phyloP scores from a whole-genome alignment of 2,113 vertebrate species.

The Vulpes lagopus region DNA sequence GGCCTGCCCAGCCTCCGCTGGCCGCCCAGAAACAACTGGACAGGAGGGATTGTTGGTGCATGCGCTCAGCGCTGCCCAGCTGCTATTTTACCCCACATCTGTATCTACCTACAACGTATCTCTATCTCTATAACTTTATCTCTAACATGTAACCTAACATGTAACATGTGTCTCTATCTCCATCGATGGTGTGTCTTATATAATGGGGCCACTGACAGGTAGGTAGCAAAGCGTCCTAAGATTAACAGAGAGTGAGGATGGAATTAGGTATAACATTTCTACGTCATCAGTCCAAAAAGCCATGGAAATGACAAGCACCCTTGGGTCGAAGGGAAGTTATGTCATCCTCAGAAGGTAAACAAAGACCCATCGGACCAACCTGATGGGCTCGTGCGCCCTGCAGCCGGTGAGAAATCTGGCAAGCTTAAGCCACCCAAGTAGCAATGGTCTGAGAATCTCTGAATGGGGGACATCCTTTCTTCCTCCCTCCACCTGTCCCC shows the following conservation, averaged over 20 bases:
- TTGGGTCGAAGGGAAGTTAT: background rate
- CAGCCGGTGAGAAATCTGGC: background rate
- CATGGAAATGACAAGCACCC: background rate
- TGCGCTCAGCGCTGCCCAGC: background rate
- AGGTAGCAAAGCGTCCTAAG: background rate
- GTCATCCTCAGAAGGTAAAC: background rate
- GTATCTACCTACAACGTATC: background rate
- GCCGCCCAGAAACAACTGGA: slow-evolving; percentile 14
- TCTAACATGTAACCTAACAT: background rate
- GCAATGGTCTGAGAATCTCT: background rate
- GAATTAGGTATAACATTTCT: background rate
- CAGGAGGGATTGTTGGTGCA: background rate
- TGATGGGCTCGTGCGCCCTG: no score
- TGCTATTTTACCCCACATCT: background rate
- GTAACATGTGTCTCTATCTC: background rate
- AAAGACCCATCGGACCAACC: background rate
- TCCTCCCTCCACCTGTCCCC: background rate
- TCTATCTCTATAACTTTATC: background rate
- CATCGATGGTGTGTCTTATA: background rate
- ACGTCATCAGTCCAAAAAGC: background rate
- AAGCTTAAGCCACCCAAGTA: background rate
- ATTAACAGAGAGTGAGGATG: background rate
- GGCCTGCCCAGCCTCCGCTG: background rate
- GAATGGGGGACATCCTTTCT: background rate
- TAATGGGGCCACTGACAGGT: slow-evolving; percentile 35